Percentiles rank a stretch among this genome's conserved stretches.
These are phyloP conservation scores for Sitta carolinensis DNA, from an alignment of 2,797 vertebrate genomes.

Conservation along the genomic window DNA sequence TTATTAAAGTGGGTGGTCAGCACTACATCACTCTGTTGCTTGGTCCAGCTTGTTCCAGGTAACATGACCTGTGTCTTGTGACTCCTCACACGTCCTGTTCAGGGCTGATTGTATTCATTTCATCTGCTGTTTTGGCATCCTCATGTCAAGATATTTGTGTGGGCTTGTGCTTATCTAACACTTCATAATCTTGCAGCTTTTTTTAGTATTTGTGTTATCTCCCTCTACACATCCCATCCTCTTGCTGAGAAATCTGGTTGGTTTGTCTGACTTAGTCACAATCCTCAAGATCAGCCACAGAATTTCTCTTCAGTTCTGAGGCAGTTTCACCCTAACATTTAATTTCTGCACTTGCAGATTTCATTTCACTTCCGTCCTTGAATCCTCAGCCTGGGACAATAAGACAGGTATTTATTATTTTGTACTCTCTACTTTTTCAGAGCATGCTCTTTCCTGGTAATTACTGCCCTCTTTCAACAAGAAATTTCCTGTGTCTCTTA, in stretches of 20 bases:
- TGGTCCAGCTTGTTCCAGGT: background rate
- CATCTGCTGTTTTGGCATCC: background rate
- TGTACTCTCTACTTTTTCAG: background rate
- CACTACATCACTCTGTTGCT: background rate
- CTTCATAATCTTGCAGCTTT: constrained; percentile 1
- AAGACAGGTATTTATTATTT: background rate
- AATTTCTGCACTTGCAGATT: background rate
- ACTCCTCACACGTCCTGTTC: background rate
- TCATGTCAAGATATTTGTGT: background rate
- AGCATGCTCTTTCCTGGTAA: background rate
- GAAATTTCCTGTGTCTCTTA: background rate
- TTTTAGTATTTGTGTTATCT: constrained; percentile 9
- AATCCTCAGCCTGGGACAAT: background rate
- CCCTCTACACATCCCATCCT: background rate
- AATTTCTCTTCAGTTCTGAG: background rate
- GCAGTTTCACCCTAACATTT: background rate
- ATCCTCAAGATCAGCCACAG: background rate
- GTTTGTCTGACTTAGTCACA: background rate
- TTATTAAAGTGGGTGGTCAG: background rate
- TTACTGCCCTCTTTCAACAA: background rate
- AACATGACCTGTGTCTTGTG: background rate
- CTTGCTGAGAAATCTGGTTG: background rate
- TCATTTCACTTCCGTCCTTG: background rate
- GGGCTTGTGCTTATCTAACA: background rate
- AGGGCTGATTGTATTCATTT: background rate